Evolutionary conservation across 2,797 vertebrate species (phyloP), one percentile per base, ranked within the genome.

Genomic region (Pseudochirops cupreus): DNA sequence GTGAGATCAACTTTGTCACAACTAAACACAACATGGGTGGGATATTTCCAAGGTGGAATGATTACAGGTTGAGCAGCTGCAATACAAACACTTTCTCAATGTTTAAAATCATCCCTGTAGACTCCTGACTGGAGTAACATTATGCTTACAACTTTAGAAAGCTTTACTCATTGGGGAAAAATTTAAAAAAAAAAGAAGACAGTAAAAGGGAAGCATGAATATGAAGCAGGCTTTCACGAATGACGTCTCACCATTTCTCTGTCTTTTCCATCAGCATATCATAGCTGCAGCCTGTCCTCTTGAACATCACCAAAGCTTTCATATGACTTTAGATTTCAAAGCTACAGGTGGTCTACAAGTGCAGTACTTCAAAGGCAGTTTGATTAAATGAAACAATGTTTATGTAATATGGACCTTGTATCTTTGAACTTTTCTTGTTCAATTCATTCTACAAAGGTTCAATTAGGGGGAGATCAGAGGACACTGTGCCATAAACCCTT

Each of bases 391-490:
- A 99, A 99, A 99, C 98, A 97, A 98, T 98, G 98, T 99, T 99
- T 99, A 97, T 96, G 97, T 98, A 98, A 97, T 98, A 98, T 91
- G 95, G 98, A 98, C 97, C 97, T 94, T 46, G 96, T 97, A 98
- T 99, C 99, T 99, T 99, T 99, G 99, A 99, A 99, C 99, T 98
- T 98, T 98, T 98, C 98, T 98, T 97, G 97, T 98, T 98, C 98
- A 97, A 98, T 99, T 99, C 98, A 98, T 96, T 97, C 98, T 98
- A 99, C 98, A 99, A 99, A 99, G 98, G 99, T 98, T 99, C 99
- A 99, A 99, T 99, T 99, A 99, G 97, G 95, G 21, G 97, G 97
- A 99, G 99, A 99, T 99, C 99, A 99, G 98, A 99, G 98, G 99
- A 98, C 94, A 95, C 5, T 0, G 92, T 94, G 95, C 96, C 96